These are phyloP conservation scores for Anguilla rostrata DNA, from an alignment of 2,113 vertebrate species.

Conservation along the genomic window DNA sequence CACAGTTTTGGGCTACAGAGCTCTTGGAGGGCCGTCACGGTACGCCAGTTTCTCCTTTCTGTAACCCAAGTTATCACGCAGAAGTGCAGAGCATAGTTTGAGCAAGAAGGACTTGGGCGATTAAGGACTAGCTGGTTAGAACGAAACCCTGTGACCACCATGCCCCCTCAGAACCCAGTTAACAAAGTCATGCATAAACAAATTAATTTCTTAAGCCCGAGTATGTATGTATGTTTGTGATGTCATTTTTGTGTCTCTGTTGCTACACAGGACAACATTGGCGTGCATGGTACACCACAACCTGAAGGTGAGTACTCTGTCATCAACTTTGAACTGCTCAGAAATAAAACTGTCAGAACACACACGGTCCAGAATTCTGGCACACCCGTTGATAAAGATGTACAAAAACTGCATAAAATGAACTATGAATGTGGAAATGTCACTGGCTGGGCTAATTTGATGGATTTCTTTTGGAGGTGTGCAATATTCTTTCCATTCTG, in stretches of 20 bases:
- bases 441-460: not conserved
- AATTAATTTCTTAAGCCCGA: not conserved
- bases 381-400: too few species aligned
- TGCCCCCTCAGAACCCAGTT: not conserved
- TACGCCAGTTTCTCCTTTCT: not conserved
- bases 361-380: too few species aligned
- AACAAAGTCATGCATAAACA: too few species aligned
- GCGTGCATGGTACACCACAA: constrained; percentile 52
- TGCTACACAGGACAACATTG: constrained; percentile 64
- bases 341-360: not conserved
- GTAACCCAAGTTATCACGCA: too few species aligned
- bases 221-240: not conserved
- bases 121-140: not conserved
- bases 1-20: not conserved
- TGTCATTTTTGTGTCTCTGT: not conserved
- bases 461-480: not conserved
- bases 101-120: not conserved
- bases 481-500: not conserved
- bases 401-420: too few species aligned
- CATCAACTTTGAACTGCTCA: not conserved
- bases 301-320: constrained; percentile 57
- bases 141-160: not conserved
- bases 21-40: not conserved
- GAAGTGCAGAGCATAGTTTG: too few species aligned
- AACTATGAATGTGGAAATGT: not conserved